Conservation (phyloP, 2,113 vertebrate genomes). For the Hepsetus odoe region DNA sequence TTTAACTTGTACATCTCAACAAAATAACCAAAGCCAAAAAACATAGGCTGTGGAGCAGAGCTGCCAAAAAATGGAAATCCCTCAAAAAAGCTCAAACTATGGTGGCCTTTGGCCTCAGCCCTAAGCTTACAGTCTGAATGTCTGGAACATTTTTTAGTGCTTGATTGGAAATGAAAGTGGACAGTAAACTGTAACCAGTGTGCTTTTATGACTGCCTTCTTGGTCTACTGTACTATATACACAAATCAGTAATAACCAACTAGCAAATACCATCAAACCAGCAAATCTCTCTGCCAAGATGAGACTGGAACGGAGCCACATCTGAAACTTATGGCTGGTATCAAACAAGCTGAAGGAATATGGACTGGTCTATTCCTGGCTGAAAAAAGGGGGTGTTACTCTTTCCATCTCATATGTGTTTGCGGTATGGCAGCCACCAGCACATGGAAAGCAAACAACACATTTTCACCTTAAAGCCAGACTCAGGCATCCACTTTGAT, state of each 20-base stretch:
- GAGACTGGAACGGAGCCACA: conserved; percentile 28
- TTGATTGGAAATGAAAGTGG: conserved; percentile 28
- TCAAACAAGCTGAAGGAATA: conserved; percentile 45
- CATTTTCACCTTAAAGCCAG: conserved; percentile 43
- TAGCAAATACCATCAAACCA: conserved; percentile 6
- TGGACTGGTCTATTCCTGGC: conserved; percentile 45
- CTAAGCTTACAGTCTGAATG: neutral
- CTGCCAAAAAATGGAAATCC: neutral
- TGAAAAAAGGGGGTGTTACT: conserved; percentile 44
- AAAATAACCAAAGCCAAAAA: neutral
- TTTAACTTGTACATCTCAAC: conserved; percentile 8
- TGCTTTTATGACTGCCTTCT: conserved; percentile 30
- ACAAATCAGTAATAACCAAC: conserved; percentile 12
- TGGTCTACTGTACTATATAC: conserved; percentile 17
- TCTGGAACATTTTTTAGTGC: conserved; percentile 15
- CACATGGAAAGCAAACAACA: conserved; percentile 47
- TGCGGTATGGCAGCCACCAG: conserved; percentile 44
- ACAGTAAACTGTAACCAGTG: conserved; percentile 29
- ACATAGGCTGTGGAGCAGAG: neutral
- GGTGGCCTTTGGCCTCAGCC: neutral
- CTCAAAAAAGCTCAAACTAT: neutral
- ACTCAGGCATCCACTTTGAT: conserved; percentile 41
- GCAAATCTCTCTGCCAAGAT: conserved; percentile 16
- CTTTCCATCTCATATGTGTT: conserved; percentile 52
- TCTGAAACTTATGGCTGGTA: conserved; percentile 40